phyloP scores from a whole-genome alignment of 2,888 invertebrate genomes.

The Disparrhopalites patrizii region DNA sequence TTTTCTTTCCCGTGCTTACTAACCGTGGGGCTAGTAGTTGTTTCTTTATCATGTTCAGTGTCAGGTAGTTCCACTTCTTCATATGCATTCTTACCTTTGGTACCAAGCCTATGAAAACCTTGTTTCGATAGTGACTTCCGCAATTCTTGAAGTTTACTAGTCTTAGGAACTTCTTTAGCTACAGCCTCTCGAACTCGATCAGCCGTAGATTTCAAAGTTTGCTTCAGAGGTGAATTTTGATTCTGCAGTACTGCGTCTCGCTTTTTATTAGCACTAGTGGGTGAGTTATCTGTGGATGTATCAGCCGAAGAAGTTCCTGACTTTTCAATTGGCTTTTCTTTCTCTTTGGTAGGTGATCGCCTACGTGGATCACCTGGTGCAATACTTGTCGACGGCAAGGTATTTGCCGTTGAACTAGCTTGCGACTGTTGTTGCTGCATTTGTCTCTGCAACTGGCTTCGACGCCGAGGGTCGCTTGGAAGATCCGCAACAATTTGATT shows the following conservation, averaged over 20 bases:
- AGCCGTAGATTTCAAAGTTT: not conserved
- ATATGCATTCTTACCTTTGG: conserved; percentile 6
- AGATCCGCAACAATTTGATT: conserved; percentile 32
- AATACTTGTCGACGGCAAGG: not conserved
- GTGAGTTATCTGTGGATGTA: no score
- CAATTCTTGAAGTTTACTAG: conserved; percentile 23
- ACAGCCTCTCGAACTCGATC: conserved; percentile 11
- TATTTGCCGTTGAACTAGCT: not conserved
- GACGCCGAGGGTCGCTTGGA: conserved; percentile 27
- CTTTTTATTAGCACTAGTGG: not conserved
- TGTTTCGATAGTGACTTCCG: conserved; percentile 9
- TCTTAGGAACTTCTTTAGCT: conserved; percentile 17
- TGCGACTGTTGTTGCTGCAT: conserved; percentile 14
- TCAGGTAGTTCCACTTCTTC: conserved; percentile 8
- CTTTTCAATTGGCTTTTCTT: not conserved
- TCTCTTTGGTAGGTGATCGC: not conserved
- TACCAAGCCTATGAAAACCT: conserved; percentile 6
- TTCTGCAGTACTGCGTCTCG: not conserved
- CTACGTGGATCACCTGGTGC: not conserved
- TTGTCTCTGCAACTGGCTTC: conserved; percentile 11
- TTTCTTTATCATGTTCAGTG: not conserved
- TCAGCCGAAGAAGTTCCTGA: not conserved
- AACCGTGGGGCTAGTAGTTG: conserved; percentile 23
- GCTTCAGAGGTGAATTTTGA: not conserved
- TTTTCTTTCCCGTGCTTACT: conserved; percentile 34